phyloP scores from a whole-genome alignment of 2,888 invertebrate species.

The Chirona hameri region DNA sequence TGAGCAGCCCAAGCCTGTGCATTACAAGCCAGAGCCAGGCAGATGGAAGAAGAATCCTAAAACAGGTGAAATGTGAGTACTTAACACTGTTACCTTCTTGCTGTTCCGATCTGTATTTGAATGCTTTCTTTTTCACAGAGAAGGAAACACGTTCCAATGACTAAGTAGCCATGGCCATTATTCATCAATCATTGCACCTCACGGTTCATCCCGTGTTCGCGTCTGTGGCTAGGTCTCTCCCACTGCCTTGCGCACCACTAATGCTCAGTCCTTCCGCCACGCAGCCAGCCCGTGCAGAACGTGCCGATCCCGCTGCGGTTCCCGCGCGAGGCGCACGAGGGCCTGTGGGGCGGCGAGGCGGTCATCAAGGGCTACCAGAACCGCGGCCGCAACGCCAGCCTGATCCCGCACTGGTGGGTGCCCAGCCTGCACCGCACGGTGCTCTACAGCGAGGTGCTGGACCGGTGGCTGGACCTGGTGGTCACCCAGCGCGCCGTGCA shows the following conservation, averaged over 20 bases:
- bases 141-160: too few relatives aligned
- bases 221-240: too few relatives aligned
- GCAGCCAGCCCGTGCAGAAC: slow-evolving; percentile 59
- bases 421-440: slow-evolving; percentile 74
- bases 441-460: slow-evolving; percentile 83
- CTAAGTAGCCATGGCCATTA: too few relatives aligned
- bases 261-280: not conserved
- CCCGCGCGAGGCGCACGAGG: slow-evolving; percentile 73
- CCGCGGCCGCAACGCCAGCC: slow-evolving; percentile 33
- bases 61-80: slow-evolving; percentile 65
- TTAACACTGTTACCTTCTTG: not conserved
- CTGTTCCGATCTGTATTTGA: too few relatives aligned
- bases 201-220: too few relatives aligned
- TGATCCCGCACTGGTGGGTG: slow-evolving; percentile 65
- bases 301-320: slow-evolving; percentile 68
- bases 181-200: too few relatives aligned
- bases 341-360: slow-evolving; percentile 96
- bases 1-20: slow-evolving; percentile 58
- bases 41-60: slow-evolving; percentile 68
- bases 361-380: slow-evolving; percentile 82
- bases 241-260: too few relatives aligned
- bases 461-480: slow-evolving; percentile 73
- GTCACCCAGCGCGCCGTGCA: slow-evolving; percentile 79
- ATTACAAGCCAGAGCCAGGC: slow-evolving; percentile 68
- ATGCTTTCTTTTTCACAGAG: too few relatives aligned